These are phyloP conservation scores for Mus spicilegus DNA, from an alignment of 2,113 vertebrate genomes.

Conservation along the genomic window DNA sequence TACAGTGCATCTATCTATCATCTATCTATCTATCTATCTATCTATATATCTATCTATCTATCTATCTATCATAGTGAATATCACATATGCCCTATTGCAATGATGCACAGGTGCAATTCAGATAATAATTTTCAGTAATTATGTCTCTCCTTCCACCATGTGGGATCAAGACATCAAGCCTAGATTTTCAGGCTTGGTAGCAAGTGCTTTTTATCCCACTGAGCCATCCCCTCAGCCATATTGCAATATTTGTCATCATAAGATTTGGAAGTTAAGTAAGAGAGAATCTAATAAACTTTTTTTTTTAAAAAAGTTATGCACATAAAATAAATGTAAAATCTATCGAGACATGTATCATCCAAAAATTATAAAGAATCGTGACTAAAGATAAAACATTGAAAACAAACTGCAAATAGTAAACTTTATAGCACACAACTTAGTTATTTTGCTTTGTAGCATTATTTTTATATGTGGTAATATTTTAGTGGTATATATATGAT, in stretches of 20 bases:
- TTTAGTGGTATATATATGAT: background rate
- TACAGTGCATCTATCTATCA: too few relatives aligned
- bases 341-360: background rate
- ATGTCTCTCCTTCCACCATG: background rate
- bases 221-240: background rate
- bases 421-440: background rate
- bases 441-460: background rate
- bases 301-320: background rate
- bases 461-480: slow-evolving; percentile 38
- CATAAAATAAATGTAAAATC: background rate
- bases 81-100: background rate
- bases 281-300: background rate
- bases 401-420: background rate
- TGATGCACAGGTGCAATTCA: background rate
- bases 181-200: background rate
- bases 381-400: background rate
- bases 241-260: background rate
- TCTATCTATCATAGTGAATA: too few relatives aligned
- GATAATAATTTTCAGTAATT: background rate
- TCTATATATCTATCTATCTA: too few relatives aligned
- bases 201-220: background rate
- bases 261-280: background rate
- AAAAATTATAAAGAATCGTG: background rate
- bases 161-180: background rate
- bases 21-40: too few relatives aligned